phyloP scores from a whole-genome alignment of 2,113 vertebrate genomes.

The Bos taurus region DNA sequence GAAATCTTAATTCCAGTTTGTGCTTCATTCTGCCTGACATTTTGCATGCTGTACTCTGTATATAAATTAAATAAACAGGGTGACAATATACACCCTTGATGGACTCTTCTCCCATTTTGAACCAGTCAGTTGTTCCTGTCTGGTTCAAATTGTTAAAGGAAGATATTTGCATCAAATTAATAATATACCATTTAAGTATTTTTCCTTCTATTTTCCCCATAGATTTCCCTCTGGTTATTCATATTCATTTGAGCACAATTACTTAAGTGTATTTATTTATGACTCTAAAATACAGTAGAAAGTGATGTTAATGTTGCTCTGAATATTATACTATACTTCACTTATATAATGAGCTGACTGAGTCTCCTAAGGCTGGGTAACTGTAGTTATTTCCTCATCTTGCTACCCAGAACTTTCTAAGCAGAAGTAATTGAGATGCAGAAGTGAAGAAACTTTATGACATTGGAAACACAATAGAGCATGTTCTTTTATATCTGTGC shows the following conservation, averaged over 20 bases:
- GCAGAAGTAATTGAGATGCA: background rate
- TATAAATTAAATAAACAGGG: background rate
- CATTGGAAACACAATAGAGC: background rate
- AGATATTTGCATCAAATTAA: background rate
- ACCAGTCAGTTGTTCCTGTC: background rate
- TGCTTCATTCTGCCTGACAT: background rate
- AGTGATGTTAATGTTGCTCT: slow-evolving; percentile 30
- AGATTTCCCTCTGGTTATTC: slow-evolving; percentile 53
- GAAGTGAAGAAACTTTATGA: background rate
- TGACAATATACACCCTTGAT: background rate
- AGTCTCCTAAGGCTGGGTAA: slow-evolving; percentile 52
- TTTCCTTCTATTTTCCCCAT: slow-evolving; percentile 20
- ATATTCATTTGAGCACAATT: slow-evolving; percentile 34
- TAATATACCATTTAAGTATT: background rate
- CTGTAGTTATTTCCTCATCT: slow-evolving; percentile 30
- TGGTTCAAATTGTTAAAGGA: background rate
- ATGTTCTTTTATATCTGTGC: background rate
- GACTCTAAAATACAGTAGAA: slow-evolving; percentile 60
- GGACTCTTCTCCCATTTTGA: background rate
- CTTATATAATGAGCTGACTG: slow-evolving; percentile 68
- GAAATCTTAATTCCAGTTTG: background rate
- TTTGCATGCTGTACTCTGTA: background rate
- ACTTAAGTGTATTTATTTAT: slow-evolving; percentile 67
- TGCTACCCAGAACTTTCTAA: background rate
- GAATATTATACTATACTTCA: slow-evolving; percentile 46